phyloP scores from a whole-genome alignment of 2,888 invertebrate species.

The Synergus umbraculus region DNA sequence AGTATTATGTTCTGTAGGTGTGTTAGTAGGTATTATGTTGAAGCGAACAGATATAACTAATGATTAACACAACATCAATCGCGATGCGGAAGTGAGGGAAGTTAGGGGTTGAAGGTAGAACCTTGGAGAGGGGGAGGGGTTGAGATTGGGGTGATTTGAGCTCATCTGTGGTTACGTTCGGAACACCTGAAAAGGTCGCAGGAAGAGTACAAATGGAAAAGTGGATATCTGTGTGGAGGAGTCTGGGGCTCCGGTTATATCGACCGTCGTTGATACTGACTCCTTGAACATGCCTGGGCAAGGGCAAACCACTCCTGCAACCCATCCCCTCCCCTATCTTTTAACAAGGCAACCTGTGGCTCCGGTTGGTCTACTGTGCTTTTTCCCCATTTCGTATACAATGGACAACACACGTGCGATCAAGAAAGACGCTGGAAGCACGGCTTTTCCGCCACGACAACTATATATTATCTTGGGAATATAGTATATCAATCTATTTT shows the following conservation, averaged over 20 bases:
- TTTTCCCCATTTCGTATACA: slow-evolving; percentile 16
- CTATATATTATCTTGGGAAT: slow-evolving; percentile 10
- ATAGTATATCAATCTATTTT: slow-evolving; percentile 19
- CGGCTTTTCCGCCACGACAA: background rate
- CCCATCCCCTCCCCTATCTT: slow-evolving; percentile 29
- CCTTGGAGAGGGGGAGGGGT: too few species aligned
- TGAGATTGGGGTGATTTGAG: background rate
- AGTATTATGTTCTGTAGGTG: background rate
- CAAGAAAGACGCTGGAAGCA: background rate
- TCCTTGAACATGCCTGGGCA: slow-evolving; percentile 41
- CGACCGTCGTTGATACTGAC: slow-evolving; percentile 39
- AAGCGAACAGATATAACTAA: background rate
- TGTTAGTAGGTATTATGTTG: background rate
- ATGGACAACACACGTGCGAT: slow-evolving; percentile 33
- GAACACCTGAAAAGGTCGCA: slow-evolving; percentile 11
- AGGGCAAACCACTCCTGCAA: slow-evolving; percentile 41
- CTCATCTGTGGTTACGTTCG: slow-evolving; percentile 3
- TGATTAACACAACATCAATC: background rate
- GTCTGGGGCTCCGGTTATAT: slow-evolving; percentile 41
- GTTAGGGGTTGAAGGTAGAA: background rate
- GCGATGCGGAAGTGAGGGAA: background rate
- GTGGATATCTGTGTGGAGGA: slow-evolving; percentile 35
- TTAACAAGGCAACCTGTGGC: slow-evolving; percentile 42
- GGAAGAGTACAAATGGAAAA: slow-evolving; percentile 36
- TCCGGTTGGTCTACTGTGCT: slow-evolving; percentile 38